Evolutionary conservation across 2,113 vertebrate genomes (phyloP).

Genomic region (Andinoacara biseriatus): DNA sequence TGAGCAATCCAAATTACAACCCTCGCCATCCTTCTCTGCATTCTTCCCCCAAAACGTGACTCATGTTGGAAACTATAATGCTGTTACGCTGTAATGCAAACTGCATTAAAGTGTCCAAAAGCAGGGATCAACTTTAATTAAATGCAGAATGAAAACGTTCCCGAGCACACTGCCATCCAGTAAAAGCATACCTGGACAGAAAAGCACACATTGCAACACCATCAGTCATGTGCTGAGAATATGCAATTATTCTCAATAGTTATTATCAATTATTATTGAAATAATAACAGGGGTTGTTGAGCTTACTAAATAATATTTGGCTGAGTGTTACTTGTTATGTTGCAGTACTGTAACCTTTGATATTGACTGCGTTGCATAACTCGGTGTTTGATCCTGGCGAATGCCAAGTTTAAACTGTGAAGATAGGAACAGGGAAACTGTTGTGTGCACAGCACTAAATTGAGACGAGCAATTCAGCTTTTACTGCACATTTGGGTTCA

Average conservation of each 20-base stretch:
- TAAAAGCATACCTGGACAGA: too few relatives aligned
- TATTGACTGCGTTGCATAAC: neutral
- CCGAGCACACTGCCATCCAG: too few relatives aligned
- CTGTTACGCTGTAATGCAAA: too few relatives aligned
- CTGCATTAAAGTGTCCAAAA: too few relatives aligned
- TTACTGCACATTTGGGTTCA: constrained; percentile 6
- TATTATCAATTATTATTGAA: neutral
- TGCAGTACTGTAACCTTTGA: neutral
- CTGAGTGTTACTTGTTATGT: neutral
- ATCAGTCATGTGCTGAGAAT: too few relatives aligned
- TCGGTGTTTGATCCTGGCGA: too few relatives aligned
- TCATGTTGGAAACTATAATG: neutral
- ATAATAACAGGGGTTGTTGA: neutral
- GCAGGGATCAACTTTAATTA: too few relatives aligned
- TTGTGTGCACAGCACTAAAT: neutral
- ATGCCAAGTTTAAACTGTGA: neutral
- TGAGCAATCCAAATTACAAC: neutral
- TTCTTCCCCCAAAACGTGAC: neutral
- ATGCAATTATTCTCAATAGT: neutral
- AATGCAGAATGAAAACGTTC: too few relatives aligned
- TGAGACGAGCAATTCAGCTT: constrained; percentile 50
- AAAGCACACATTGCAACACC: too few relatives aligned
- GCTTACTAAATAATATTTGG: neutral
- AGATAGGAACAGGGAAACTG: constrained; percentile 45
- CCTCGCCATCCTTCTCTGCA: neutral